Percentiles rank a stretch among this genome's conserved stretches.
Conservation (phyloP, 2,888 invertebrate genomes). For the Plebejus anna region DNA sequence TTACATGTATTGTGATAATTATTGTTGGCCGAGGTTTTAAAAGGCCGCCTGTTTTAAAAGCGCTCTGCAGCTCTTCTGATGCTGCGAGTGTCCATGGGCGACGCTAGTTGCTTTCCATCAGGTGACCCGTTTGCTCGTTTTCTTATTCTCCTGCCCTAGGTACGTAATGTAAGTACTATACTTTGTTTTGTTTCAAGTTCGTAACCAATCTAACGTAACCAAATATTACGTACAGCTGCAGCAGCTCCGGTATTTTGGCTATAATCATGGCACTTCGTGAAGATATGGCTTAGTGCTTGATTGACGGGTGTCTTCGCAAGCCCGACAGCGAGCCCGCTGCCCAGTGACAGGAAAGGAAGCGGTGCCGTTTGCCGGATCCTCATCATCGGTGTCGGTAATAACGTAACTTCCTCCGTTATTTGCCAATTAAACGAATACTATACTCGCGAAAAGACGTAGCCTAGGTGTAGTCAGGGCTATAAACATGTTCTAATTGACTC, state of each 20-base stretch:
- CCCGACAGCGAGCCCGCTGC: not conserved
- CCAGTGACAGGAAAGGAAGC: conserved; percentile 30
- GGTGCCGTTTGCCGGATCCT: conserved; percentile 23
- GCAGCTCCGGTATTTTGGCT: not conserved
- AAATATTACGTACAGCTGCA: too few species aligned
- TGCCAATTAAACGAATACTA: conserved; percentile 2
- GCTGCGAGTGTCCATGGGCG: too few species aligned
- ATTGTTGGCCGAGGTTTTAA: too few species aligned
- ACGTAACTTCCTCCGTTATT: conserved; percentile 25
- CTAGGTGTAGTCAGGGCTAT: not conserved
- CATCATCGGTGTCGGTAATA: conserved; percentile 24
- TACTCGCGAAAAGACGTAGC: not conserved
- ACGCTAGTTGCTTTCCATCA: too few species aligned
- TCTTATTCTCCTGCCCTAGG: too few species aligned
- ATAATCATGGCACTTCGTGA: not conserved
- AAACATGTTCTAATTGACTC: not conserved
- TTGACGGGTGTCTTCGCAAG: conserved; percentile 1
- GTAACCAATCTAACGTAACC: too few species aligned
- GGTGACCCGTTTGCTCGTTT: too few species aligned
- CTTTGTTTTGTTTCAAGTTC: too few species aligned
- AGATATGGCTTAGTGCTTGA: not conserved
- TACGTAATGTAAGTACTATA: too few species aligned
- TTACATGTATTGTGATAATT: too few species aligned
- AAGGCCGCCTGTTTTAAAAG: too few species aligned
- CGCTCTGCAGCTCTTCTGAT: too few species aligned